Evolutionary conservation across 2,888 invertebrate genomes (phyloP).

Genomic region (Romanomermis culicivorax): DNA sequence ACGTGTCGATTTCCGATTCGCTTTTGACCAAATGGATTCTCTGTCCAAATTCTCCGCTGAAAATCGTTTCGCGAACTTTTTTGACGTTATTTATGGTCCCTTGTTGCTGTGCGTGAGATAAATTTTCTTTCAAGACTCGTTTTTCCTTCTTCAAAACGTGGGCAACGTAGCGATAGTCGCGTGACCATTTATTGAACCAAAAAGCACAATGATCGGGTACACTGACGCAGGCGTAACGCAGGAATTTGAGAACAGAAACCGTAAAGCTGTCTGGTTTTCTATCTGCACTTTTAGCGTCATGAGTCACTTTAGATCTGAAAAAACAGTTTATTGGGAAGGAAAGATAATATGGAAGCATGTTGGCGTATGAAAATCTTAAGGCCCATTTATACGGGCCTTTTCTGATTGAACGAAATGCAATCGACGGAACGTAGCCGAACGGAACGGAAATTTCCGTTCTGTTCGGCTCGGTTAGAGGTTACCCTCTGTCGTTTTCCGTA

Average conservation of each 20-base stretch:
- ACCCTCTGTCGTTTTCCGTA: too few species aligned
- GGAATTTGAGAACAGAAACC: not conserved
- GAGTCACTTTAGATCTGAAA: too few species aligned
- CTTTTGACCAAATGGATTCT: slow-evolving; percentile 20
- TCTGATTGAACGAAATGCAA: too few species aligned
- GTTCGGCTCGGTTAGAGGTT: too few species aligned
- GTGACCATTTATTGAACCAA: slow-evolving; percentile 52
- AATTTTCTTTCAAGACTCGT: slow-evolving; percentile 42
- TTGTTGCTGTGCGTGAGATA: not conserved
- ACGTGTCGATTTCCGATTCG: slow-evolving; percentile 21
- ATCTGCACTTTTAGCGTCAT: too few species aligned
- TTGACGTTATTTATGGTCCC: not conserved
- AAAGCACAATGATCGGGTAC: not conserved
- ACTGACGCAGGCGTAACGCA: not conserved
- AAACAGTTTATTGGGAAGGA: too few species aligned
- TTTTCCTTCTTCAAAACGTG: slow-evolving; percentile 68
- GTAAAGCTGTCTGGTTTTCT: too few species aligned
- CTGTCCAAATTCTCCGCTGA: slow-evolving; percentile 18
- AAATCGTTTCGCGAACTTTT: slow-evolving; percentile 12
- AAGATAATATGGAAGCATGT: too few species aligned
- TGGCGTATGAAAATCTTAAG: too few species aligned
- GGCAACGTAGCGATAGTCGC: slow-evolving; percentile 83
- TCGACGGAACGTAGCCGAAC: too few species aligned
- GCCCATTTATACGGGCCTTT: too few species aligned
- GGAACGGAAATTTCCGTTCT: too few species aligned